phyloP scores from a whole-genome alignment of 2,113 vertebrate genomes.

The Hoplias malabaricus region DNA sequence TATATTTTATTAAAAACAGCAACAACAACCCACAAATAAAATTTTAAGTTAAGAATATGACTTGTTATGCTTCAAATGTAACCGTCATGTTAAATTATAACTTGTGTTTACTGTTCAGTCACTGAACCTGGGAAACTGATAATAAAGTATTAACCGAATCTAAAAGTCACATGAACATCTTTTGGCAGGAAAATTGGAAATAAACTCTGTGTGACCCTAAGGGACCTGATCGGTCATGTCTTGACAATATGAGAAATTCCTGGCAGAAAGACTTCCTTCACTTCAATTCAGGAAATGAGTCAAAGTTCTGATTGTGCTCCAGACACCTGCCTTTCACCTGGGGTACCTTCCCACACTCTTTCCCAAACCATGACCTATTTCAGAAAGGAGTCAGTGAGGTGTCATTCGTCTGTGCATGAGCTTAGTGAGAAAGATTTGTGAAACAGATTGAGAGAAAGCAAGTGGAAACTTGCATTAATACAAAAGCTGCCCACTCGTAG shows the following conservation, averaged over 20 bases:
- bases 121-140: neutral
- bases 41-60: too few species aligned
- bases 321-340: conserved; percentile 32
- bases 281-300: neutral
- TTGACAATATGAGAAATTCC: neutral
- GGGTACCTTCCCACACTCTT: neutral
- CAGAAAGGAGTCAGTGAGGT: neutral
- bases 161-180: neutral
- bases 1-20: too few species aligned
- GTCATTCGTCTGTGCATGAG: neutral
- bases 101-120: neutral
- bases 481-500: neutral
- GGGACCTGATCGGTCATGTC: neutral
- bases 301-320: neutral
- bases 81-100: too few species aligned
- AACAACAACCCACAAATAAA: too few species aligned
- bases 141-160: neutral
- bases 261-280: neutral
- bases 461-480: neutral
- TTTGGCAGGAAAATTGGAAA: neutral
- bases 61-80: too few species aligned
- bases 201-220: neutral
- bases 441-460: neutral
- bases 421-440: neutral
- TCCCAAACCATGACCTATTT: neutral